A percentile compares a stretch with the other conserved stretches of the same genome.
These are phyloP conservation scores for Acanthosepion pharaonis DNA, from an alignment of 2,888 invertebrate species.

Conservation along the genomic window DNA sequence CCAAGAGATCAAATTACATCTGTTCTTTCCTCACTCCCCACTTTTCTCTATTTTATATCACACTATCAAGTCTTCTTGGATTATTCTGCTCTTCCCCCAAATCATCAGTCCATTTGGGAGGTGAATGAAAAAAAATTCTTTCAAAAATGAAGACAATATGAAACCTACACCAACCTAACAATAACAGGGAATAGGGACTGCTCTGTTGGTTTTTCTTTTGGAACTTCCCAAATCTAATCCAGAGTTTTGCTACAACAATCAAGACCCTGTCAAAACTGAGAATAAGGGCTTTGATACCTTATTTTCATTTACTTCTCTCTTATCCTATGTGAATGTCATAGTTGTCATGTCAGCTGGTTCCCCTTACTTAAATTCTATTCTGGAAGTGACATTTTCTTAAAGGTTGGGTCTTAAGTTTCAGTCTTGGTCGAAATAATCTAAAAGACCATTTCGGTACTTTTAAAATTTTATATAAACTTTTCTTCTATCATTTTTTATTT, in stretches of 20 bases:
- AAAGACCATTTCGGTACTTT: background rate
- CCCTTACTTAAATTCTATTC: background rate
- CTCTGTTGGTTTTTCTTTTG: background rate
- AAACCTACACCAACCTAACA: background rate
- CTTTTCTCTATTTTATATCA: background rate
- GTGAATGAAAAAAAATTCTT: background rate
- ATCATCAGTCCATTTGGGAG: background rate
- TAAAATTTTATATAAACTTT: background rate
- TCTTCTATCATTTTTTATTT: background rate
- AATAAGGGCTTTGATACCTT: background rate
- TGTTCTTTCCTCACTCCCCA: background rate
- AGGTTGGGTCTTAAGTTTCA: background rate
- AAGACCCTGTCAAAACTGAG: background rate
- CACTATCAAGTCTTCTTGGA: background rate
- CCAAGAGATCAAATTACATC: background rate
- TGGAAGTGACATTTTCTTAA: background rate
- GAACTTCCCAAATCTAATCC: background rate
- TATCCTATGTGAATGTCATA: slow-evolving; percentile 18
- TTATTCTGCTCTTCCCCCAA: background rate
- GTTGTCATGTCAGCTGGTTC: slow-evolving; percentile 21
- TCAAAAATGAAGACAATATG: background rate
- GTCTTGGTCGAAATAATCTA: background rate
- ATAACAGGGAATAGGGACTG: background rate
- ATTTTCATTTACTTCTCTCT: background rate
- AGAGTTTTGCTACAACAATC: background rate